Percentiles rank a stretch among this genome's conserved stretches.
Conservation (phyloP, 1,140 invertebrate species). For the Coptotermes formosanus region DNA sequence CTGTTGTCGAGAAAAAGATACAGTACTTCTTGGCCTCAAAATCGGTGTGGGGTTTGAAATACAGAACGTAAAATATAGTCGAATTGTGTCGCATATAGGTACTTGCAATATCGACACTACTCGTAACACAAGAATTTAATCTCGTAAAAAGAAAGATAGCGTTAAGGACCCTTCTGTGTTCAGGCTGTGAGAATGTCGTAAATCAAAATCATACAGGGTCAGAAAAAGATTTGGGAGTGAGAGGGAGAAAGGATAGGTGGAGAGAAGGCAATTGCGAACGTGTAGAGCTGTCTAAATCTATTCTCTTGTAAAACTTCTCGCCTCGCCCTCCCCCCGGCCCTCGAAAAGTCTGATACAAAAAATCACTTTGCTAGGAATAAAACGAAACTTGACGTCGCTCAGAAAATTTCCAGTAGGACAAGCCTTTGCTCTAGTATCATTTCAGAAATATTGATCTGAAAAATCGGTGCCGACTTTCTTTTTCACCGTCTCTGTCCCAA, state of each 20-base stretch:
- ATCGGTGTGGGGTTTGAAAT: neutral
- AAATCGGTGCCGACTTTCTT: neutral
- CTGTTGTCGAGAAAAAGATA: neutral
- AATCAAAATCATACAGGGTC: neutral
- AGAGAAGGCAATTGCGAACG: neutral
- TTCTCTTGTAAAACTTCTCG: neutral
- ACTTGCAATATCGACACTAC: neutral
- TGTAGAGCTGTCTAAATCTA: neutral
- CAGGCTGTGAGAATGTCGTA: neutral
- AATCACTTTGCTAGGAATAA: slow-evolving; percentile 1
- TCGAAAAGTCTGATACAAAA: neutral
- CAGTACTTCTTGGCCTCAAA: neutral
- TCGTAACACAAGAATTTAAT: neutral
- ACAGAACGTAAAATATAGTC: neutral
- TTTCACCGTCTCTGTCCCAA: neutral
- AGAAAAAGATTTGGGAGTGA: neutral
- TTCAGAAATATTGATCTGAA: neutral
- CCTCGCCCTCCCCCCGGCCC: too few species aligned
- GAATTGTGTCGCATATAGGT: neutral
- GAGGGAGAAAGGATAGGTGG: neutral
- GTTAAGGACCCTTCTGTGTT: neutral
- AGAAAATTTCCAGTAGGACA: neutral
- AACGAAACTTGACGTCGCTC: neutral
- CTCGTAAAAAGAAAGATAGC: neutral
- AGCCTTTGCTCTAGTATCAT: neutral